A percentile compares a stretch with the other conserved stretches of the same genome.
These are phyloP conservation scores for Tupaia tana DNA, from an alignment of 2,113 vertebrate genomes.

Conservation along the genomic window DNA sequence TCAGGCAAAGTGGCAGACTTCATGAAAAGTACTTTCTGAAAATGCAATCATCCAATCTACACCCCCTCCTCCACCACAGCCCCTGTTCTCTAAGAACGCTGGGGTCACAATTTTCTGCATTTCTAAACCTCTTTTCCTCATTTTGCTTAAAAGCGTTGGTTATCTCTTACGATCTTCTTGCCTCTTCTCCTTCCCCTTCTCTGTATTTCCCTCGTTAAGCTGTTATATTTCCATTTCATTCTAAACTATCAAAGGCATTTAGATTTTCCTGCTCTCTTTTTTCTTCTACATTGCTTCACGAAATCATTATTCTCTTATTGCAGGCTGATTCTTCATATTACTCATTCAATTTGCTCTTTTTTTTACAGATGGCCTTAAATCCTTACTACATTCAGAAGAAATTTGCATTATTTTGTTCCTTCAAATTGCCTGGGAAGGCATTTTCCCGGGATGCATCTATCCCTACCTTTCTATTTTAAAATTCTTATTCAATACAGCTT, in stretches of 20 bases:
- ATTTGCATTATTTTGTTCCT: conserved; percentile 62
- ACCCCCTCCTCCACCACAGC: too few relatives aligned
- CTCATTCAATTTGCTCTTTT: conserved; percentile 61
- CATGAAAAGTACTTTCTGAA: background rate
- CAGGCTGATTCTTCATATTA: background rate
- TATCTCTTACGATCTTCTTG: conserved; percentile 37
- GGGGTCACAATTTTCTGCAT: background rate
- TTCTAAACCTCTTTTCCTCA: conserved; percentile 31
- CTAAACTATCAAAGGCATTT: conserved; percentile 74
- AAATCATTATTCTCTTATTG: conserved; percentile 62
- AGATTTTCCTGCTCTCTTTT: conserved; percentile 67
- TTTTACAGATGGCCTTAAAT: conserved; percentile 45
- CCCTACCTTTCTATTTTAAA: background rate
- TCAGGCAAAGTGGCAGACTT: background rate
- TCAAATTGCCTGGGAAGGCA: conserved; percentile 50
- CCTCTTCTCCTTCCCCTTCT: conserved; percentile 51
- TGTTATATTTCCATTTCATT: conserved; percentile 78
- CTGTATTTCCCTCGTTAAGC: conserved; percentile 63
- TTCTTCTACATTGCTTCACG: conserved; percentile 39
- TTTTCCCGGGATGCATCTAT: background rate
- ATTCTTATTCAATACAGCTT: conserved; percentile 39
- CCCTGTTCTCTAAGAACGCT: conserved; percentile 6
- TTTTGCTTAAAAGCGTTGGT: conserved; percentile 44
- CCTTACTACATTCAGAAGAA: background rate
- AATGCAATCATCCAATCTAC: background rate